These are phyloP conservation scores for Stenopsyche tienmushanensis DNA, from an alignment of 1,140 invertebrate genomes.

Conservation along the genomic window DNA sequence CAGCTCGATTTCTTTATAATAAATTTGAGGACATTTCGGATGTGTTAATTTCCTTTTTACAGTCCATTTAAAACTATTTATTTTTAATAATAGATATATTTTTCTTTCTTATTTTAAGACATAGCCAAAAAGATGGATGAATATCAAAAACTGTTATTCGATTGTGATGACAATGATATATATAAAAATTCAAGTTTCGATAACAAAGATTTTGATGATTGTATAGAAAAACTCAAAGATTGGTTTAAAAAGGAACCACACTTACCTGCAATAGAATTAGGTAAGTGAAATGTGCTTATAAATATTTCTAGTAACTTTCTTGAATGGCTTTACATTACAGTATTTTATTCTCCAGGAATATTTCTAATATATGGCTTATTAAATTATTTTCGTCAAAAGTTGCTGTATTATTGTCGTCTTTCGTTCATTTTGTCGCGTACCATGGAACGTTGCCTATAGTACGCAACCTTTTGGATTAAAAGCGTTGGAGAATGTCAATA, in stretches of 20 bases:
- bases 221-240: conserved; percentile 6
- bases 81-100: background rate
- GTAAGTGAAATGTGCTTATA: too few species aligned
- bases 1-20: too few species aligned
- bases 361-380: background rate
- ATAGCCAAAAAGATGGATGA: conserved; percentile 14
- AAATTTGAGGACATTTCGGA: too few species aligned
- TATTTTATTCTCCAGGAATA: background rate
- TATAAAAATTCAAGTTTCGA: background rate
- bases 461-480: too few species aligned
- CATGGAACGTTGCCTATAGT: too few species aligned
- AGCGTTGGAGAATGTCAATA: too few species aligned
- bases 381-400: too few species aligned
- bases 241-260: conserved; percentile 21
- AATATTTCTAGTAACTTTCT: too few species aligned
- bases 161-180: background rate
- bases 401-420: too few species aligned
- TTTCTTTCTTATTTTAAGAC: too few species aligned
- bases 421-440: too few species aligned
- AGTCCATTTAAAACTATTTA: background rate
- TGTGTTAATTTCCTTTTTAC: background rate
- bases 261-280: background rate
- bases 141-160: conserved; percentile 8
- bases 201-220: background rate
- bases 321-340: too few species aligned